Evolutionary conservation across 2,113 vertebrate species (phyloP), one percentile per base, ranked within the genome.

Genomic region (Engystomops pustulosus): DNA sequence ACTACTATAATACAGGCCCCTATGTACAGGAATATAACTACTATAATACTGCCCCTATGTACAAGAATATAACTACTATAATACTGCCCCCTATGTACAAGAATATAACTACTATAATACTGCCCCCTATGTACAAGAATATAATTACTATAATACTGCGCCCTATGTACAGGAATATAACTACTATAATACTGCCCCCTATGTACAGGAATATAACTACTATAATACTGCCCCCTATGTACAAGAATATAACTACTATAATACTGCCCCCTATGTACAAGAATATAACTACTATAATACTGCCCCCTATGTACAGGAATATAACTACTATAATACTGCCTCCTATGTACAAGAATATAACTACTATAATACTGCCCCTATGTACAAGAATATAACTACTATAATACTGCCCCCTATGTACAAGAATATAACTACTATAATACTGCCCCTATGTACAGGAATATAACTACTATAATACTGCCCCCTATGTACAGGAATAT

Each of bases 301-400:
- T 58, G 23, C 53, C 3, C n/a, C 53, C n/a, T 58, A 25, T 58
- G 23, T 58, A 25, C 53, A 58, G 11, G 53, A 58, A 25, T 58
- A 58, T 58, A 58, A 58, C 53, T 58, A 58, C 8, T 58, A 58
- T 58, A 58, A 53, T 58, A 58, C 53, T 58, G 23, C 53, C 0
- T n/a, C 53, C n/a, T 58, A 58, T 58, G 8, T 58, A 58, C 53
- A 58, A 58, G 53, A 58, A 58, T 58, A 58, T 58, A 58, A 65
- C 25, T 32, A 32, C 60, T 30, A 65, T 65, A 65, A 65, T 32
- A 65, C 60, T 65, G 27, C 25, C 2, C 25, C 60, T 65, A 32
- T 65, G 3, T 65, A 65, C 60, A 65, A 65, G 60, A 65, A 65
- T 65, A 65, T 65, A 65, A 65, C 60, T 65, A 65, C 60, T 65